phyloP scores from a whole-genome alignment of 1,140 invertebrate species.

The Charaxes varanes region DNA sequence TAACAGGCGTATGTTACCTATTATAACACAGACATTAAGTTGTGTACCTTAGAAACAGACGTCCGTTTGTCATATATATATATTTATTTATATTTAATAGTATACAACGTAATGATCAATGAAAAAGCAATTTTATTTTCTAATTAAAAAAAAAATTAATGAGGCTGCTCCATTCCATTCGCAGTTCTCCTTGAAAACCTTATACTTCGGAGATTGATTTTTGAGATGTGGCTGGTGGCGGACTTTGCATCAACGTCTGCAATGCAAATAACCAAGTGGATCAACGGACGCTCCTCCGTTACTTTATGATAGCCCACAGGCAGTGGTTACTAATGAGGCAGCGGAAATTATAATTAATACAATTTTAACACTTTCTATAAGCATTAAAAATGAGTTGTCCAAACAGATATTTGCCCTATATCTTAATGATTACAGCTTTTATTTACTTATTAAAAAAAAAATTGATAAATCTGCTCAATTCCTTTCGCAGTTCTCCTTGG shows the following conservation, averaged over 20 bases:
- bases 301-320: conserved; percentile 4
- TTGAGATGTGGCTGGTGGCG: conserved; percentile 36
- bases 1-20: no score
- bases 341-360: conserved; percentile 2
- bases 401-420: conserved; percentile 4
- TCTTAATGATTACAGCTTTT: neutral
- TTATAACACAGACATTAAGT: no score
- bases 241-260: conserved; percentile 37
- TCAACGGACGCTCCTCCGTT: conserved; percentile 27
- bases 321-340: conserved; percentile 21
- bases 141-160: conserved; percentile 2
- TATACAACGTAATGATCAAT: no score
- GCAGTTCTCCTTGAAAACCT: conserved; percentile 10
- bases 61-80: no score
- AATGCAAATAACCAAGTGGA: conserved; percentile 43
- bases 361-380: no score
- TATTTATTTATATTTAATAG: no score
- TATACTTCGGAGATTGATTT: conserved; percentile 43
- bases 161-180: conserved; percentile 9
- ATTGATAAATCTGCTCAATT: conserved; percentile 6
- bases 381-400: no score
- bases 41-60: no score
- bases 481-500: conserved; percentile 9
- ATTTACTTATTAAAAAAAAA: no score
- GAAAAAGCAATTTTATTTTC: no score